A percentile compares a stretch with the other conserved stretches of the same genome.
These are phyloP conservation scores for Dryoscopus gambensis DNA, from an alignment of 2,113 vertebrate species.

Conservation along the genomic window DNA sequence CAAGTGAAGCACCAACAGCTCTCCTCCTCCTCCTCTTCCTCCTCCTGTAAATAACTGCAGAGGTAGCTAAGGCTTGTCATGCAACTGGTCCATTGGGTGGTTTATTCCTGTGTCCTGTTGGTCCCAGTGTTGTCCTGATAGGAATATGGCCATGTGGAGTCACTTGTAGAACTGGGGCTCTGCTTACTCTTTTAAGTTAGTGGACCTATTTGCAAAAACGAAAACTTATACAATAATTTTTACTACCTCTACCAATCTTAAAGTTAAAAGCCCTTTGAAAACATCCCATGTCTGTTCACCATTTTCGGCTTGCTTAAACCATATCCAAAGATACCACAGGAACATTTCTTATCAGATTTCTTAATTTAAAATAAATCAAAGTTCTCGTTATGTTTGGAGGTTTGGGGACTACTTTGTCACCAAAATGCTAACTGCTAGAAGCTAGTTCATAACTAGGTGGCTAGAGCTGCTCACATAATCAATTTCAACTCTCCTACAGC, in stretches of 20 bases:
- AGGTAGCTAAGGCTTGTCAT: neutral
- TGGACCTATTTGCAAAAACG: neutral
- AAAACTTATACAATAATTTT: neutral
- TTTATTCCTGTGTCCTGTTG: neutral
- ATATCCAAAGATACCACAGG: neutral
- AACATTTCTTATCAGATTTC: neutral
- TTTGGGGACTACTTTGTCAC: neutral
- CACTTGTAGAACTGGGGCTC: neutral
- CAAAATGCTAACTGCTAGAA: neutral
- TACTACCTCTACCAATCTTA: neutral
- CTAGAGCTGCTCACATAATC: neutral
- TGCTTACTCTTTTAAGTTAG: neutral
- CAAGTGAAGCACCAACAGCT: neutral
- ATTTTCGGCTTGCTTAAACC: neutral
- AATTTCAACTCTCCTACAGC: neutral
- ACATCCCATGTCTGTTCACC: neutral
- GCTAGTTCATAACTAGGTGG: neutral
- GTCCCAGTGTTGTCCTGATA: neutral
- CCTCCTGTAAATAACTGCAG: neutral
- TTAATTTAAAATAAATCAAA: neutral
- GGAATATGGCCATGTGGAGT: neutral
- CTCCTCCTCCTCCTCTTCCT: neutral
- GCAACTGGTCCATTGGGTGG: neutral
- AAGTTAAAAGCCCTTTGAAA: neutral
- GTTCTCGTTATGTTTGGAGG: neutral